A percentile compares a stretch with the other conserved stretches of the same genome.
phyloP scores from a whole-genome alignment of 2,113 vertebrate species.

The Austrofundulus limnaeus region DNA sequence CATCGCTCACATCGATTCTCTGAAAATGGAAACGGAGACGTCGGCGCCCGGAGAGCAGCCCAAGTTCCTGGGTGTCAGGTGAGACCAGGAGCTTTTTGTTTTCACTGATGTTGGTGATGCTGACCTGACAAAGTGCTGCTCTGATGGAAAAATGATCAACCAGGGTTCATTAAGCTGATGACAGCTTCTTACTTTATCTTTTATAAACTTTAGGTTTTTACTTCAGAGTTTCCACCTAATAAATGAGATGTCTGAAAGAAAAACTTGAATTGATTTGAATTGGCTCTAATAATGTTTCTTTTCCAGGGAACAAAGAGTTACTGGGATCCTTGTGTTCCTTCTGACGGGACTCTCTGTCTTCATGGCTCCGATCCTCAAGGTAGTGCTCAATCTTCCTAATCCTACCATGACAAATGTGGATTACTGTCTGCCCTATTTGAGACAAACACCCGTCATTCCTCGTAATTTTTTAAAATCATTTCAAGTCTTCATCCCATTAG shows the following conservation, averaged over 20 bases:
- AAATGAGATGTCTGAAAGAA: neutral
- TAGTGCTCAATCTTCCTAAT: slow-evolving; percentile 63
- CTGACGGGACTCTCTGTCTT: slow-evolving; percentile 96
- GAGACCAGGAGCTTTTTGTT: no score
- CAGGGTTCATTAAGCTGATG: no score
- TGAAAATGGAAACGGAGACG: slow-evolving; percentile 98
- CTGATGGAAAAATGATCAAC: no score
- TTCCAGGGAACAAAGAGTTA: slow-evolving; percentile 94
- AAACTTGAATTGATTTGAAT: neutral
- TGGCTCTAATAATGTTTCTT: neutral
- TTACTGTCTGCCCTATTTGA: slow-evolving; percentile 60
- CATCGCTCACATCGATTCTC: slow-evolving; percentile 96
- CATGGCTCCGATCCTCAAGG: slow-evolving; percentile 98
- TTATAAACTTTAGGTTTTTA: neutral
- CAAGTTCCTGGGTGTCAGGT: slow-evolving; percentile 97
- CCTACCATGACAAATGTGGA: slow-evolving; percentile 38
- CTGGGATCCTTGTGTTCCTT: slow-evolving; percentile 90
- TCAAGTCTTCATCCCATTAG: slow-evolving; percentile 56
- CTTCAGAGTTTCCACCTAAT: neutral
- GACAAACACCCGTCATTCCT: slow-evolving; percentile 35
- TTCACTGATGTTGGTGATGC: neutral
- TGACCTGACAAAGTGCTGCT: neutral
- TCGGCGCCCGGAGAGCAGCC: slow-evolving; percentile 96
- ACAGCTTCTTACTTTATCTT: no score
- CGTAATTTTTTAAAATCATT: slow-evolving; percentile 40